Base-by-base conservation (phyloP, 2,797 vertebrate genomes). In the Spea hammondii region DNA sequence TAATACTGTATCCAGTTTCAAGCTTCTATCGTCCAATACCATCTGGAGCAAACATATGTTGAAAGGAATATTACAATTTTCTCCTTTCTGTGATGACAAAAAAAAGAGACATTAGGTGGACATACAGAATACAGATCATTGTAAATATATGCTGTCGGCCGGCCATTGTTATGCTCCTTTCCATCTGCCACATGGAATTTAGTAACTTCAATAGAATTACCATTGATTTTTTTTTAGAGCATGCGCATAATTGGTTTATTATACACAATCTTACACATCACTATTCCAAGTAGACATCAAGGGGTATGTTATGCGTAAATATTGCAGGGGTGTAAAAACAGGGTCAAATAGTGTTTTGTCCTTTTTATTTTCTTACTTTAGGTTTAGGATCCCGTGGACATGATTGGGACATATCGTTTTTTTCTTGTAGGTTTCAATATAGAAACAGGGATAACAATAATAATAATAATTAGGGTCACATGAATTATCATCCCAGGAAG, bases 81-180 rank as follows among this genome's bases (percentile, higher is more conserved):
- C n/a, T 78, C 79, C 81, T 47, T 65, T 72, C 44, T 74, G 73
- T 4, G 53, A 79, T 5, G 79, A 67, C 0, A 0, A 75, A 32
- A 32, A 17, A 83, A 85, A 70, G 4, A 83, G 71, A 88, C 86
- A 85, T 87, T 83, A 85, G 73, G 82, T 88, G 86, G 84, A 80
- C 55, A 71, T 76, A 70, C 76, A 82, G 76, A 59, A 85, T 79
- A 84, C 48, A 51, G 82, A 80, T 67, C 66, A 32, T 83, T 78
- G 70, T 78, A 84, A 84, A 84, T 83, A 77, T 72, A 79, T 50
- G 14, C n/a, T 80, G 84, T 79, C 81, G 86, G 5, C 0, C 80
- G 85, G 83, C 82, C 69, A 51, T 82, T 75, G 77, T 80, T 50
- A 65, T 78, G 76, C 78, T 78, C 79, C 82, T 62, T 83, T 72